Base-by-base conservation (phyloP, 2,888 invertebrate species). In the Acrocyrtus sp. region DNA sequence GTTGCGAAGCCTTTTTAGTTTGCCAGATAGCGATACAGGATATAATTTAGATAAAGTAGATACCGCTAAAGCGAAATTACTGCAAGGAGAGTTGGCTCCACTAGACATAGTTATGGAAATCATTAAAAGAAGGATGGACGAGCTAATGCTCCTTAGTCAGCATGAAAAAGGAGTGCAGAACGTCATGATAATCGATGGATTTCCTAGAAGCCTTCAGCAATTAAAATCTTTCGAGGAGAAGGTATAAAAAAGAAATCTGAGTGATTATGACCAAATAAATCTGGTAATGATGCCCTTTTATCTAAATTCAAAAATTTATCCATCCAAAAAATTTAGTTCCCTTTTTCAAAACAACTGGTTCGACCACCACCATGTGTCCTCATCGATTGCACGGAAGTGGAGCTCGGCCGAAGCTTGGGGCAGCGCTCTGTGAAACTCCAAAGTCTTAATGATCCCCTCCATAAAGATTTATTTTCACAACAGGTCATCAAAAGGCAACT, bases 341-440 rank as follows among this genome's bases (percentile, higher is more conserved):
- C 67, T 1, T 51, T 62, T 2, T 41, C 67, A 4, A 68, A 66
- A 21, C 57, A 58, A 26, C 24, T 58, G 26, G 3, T 66, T 12
- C 73, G 73, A 41, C 66, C 66, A 26, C 67, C 67, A 10, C 90
- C 92, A 0, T 89, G 94, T 83, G 89, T 96, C 3, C 87, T 96
- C 0, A 86, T 96, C 82, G 96, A 96, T 85, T 96, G 96, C 82
- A 95, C 95, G 0, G 96, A 96, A 84, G 87, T 95, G 70, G 94
- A 95, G 84, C 86, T 94, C 51, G 94, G 94, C 0, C 88, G 94
- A 26, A 82, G 81, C 72, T 61, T 83, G 24, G 83, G 82, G 5
- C 79, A 81, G 41, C 63, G 83, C 19, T 77, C 78, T 43, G 41
- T 56, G 5, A 75, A 76, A 54, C 58, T 72, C 8, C 66, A 74